phyloP scores from a whole-genome alignment of 2,888 invertebrate species.

The Agrotis puta region DNA sequence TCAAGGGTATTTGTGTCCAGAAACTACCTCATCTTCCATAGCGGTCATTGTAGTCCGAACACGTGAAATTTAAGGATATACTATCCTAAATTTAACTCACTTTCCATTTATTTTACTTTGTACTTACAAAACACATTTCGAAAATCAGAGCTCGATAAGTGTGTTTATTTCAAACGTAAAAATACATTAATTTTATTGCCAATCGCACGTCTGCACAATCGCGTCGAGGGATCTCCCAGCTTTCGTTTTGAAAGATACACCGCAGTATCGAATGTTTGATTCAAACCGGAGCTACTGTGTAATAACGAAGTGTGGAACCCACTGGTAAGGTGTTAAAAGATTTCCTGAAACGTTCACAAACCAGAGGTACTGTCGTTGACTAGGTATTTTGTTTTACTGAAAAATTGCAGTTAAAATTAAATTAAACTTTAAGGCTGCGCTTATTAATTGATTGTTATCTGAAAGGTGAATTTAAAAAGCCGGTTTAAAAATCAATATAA shows the following conservation, averaged over 20 bases:
- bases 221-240: constrained; percentile 36
- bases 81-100: too few relatives aligned
- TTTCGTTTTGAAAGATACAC: constrained; percentile 61
- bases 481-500: too few relatives aligned
- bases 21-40: too few relatives aligned
- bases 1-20: too few relatives aligned
- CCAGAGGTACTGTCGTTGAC: constrained; percentile 42
- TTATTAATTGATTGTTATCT: neutral
- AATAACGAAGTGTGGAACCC: constrained; percentile 66
- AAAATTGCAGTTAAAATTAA: too few relatives aligned
- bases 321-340: constrained; percentile 69
- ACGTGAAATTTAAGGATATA: too few relatives aligned
- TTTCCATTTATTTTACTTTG: too few relatives aligned
- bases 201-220: constrained; percentile 40
- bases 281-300: constrained; percentile 55
- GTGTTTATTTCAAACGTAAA: too few relatives aligned
- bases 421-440: neutral
- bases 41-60: too few relatives aligned
- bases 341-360: constrained; percentile 54
- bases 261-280: constrained; percentile 66
- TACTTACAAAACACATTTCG: too few relatives aligned
- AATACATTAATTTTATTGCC: too few relatives aligned
- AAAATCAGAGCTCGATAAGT: too few relatives aligned
- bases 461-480: neutral
- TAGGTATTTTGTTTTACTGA: constrained; percentile 15